Evolutionary conservation across 2,797 vertebrate species (phyloP).

Genomic region (Esox masquinongy): DNA sequence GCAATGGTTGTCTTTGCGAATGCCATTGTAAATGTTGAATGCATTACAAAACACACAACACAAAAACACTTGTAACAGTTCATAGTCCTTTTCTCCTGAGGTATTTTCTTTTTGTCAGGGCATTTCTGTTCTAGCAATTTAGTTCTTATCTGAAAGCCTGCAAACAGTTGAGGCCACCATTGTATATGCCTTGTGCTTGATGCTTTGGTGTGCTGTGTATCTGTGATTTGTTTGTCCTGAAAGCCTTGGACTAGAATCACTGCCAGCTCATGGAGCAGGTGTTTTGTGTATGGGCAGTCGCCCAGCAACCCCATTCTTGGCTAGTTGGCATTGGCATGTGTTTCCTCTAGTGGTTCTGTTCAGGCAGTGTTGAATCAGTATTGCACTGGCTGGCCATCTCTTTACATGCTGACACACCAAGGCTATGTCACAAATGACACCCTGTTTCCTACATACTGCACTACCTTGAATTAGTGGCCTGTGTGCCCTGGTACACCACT

Average conservation of each 20-base stretch:
- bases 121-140: background rate
- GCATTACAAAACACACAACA: background rate
- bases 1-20: background rate
- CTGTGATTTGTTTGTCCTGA: conserved; percentile 31
- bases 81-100: background rate
- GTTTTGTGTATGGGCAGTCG: conserved; percentile 41
- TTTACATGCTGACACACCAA: background rate
- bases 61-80: background rate
- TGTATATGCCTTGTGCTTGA: conserved; percentile 33
- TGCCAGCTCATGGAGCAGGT: conserved; percentile 24
- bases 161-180: conserved; percentile 27
- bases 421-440: background rate
- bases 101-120: background rate
- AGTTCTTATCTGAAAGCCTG: conserved; percentile 11
- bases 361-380: background rate
- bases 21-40: background rate
- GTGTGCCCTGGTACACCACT: background rate
- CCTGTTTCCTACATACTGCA: background rate
- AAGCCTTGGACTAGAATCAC: background rate
- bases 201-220: conserved; percentile 3
- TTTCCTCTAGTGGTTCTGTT: conserved; percentile 9
- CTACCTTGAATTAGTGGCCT: background rate
- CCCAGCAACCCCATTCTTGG: conserved; percentile 50
- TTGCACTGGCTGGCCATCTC: background rate
- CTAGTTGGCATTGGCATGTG: conserved; percentile 31